Base-by-base conservation (phyloP, 2,797 vertebrate species). In the Lepus townsendii region DNA sequence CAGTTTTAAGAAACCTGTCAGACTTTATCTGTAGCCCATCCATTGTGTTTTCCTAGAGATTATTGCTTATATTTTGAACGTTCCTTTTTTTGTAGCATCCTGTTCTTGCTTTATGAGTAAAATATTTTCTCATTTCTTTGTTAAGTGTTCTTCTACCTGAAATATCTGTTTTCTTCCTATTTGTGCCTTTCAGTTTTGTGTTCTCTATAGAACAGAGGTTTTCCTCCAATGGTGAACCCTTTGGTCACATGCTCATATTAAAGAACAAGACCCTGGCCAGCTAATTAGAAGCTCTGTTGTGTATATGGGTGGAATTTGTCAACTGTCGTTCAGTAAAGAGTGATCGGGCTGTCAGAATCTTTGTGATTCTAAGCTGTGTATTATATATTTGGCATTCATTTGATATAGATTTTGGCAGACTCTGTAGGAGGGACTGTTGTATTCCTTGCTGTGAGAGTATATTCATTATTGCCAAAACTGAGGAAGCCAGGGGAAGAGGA, bases 1-100 rank as follows among this genome's bases (percentile, higher is more conserved):
- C 38, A 38, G 12, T 91, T 42, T 54, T 91, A 19, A 91, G 68
- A 76, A 83, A 26, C 26, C 20, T 57, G 35, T 76, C 57, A 57
- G 68, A 54, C 27, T 76, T 83, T 54, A 76, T 76, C 50, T 68
- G 54, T 83, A 57, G 54, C 66, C 50, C 50, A 42, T 50, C 84
- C 63, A 7, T 38, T n/a, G 19, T 63, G 17, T 57, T 68, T 90
- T 76, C 42, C 32, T 57, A 68, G 9, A 32, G 9, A 60, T 57
- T 32, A 83, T 66, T 84, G 5, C 20, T 91, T 54, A 17, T 38
- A 63, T 76, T 57, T 66, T 83, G 0, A 65, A 32, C 42, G 26
- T 66, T 75, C 32, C 60, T 83, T 76, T 83, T 76, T 83, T 91
- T 42, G 32, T 66, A 76, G 26, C 47, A 83, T 91, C 69, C 62